Evolutionary conservation across 2,888 invertebrate species (phyloP).

Genomic region (Lobophora halterata): DNA sequence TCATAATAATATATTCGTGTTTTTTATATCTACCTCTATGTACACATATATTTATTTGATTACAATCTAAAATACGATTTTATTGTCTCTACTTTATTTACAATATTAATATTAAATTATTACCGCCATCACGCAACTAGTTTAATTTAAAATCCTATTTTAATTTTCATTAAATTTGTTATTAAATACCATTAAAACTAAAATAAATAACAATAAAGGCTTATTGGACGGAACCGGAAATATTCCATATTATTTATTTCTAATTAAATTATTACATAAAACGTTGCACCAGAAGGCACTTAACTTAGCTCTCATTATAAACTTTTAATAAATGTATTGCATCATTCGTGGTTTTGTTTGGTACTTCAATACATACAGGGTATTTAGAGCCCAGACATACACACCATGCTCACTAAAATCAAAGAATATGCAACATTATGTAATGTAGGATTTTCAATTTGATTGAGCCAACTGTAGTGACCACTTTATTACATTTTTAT

Average conservation of each 20-base stretch:
- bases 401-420: too few relatives aligned
- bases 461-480: too few relatives aligned
- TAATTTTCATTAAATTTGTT: constrained; percentile 5
- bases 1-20: too few relatives aligned
- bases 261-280: constrained; percentile 8
- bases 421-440: too few relatives aligned
- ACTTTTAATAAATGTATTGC: constrained; percentile 5
- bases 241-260: constrained; percentile 30
- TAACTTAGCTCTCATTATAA: neutral
- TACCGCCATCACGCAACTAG: constrained; percentile 12
- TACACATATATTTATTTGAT: too few relatives aligned
- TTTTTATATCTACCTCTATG: too few relatives aligned
- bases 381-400: too few relatives aligned
- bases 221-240: constrained; percentile 65
- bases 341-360: constrained; percentile 1
- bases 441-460: too few relatives aligned
- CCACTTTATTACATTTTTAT: too few relatives aligned
- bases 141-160: constrained; percentile 2
- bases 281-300: constrained; percentile 6
- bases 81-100: too few relatives aligned
- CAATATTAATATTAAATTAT: too few relatives aligned
- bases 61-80: too few relatives aligned
- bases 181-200: constrained; percentile 38
- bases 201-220: constrained; percentile 75
- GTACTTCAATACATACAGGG: neutral